Conservation (phyloP, 2,113 vertebrate genomes). For the Pygoscelis adeliae region DNA sequence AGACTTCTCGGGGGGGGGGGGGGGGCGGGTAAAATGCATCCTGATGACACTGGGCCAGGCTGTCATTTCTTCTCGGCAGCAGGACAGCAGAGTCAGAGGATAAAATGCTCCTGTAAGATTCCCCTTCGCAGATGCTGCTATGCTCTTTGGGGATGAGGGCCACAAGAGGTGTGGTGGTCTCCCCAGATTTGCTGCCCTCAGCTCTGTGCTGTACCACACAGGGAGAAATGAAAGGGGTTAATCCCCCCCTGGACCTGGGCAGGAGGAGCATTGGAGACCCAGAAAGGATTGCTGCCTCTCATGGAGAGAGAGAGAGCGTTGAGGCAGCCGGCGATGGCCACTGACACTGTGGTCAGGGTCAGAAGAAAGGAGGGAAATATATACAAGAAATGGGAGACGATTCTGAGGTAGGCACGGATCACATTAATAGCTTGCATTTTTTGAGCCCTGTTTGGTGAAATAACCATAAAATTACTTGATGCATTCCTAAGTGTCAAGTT, state of each 20-base stretch:
- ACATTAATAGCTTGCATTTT: background rate
- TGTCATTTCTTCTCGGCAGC: background rate
- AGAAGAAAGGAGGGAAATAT: background rate
- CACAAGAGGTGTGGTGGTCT: background rate
- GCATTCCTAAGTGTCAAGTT: background rate
- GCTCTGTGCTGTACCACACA: background rate
- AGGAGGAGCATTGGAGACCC: background rate
- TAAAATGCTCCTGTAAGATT: background rate
- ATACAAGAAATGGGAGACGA: background rate
- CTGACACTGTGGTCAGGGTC: background rate
- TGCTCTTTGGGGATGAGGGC: fast-evolving
- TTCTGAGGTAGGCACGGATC: background rate
- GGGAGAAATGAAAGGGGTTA: background rate
- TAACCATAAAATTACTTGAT: background rate
- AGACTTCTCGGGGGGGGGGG: background rate
- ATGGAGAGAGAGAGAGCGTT: background rate
- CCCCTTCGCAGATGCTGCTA: background rate
- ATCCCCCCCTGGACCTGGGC: too few species aligned
- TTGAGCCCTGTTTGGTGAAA: background rate
- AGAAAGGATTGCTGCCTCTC: background rate
- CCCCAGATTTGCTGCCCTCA: background rate
- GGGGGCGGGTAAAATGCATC: background rate
- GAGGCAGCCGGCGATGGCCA: background rate
- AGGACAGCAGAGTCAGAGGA: background rate
- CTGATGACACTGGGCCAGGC: background rate